phyloP scores from a whole-genome alignment of 2,797 vertebrate species.

The Taeniopygia guttata region DNA sequence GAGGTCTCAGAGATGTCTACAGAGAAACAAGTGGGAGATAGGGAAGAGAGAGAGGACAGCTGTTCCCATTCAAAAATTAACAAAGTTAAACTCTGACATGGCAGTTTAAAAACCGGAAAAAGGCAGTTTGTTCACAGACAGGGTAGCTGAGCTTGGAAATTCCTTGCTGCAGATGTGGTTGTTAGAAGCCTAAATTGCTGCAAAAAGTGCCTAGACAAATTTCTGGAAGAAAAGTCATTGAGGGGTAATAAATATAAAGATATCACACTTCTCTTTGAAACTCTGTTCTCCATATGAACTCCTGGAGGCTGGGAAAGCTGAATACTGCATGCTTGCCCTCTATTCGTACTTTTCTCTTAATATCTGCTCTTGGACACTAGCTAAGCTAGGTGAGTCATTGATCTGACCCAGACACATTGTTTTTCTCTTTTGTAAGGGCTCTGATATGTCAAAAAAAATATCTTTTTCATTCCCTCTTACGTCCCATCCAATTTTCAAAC shows the following conservation, averaged over 20 bases:
- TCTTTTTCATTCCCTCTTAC: neutral
- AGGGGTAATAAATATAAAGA: neutral
- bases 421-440: neutral
- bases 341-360: neutral
- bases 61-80: neutral
- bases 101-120: neutral
- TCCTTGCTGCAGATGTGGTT: conserved; percentile 3
- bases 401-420: neutral
- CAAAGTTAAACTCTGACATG: neutral
- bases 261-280: neutral
- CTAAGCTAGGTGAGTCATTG: neutral
- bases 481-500: neutral
- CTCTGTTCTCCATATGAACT: neutral
- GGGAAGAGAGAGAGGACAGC: neutral
- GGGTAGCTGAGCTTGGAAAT: conserved; percentile 16
- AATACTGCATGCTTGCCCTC: neutral
- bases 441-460: neutral
- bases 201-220: neutral
- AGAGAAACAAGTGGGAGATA: neutral
- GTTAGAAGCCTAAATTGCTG: neutral
- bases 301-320: neutral
- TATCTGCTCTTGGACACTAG: neutral
- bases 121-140: neutral
- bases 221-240: neutral
- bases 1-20: neutral